These are phyloP conservation scores for Drosophila infuscata DNA, from an alignment of 2,888 invertebrate genomes.

Conservation along the genomic window DNA sequence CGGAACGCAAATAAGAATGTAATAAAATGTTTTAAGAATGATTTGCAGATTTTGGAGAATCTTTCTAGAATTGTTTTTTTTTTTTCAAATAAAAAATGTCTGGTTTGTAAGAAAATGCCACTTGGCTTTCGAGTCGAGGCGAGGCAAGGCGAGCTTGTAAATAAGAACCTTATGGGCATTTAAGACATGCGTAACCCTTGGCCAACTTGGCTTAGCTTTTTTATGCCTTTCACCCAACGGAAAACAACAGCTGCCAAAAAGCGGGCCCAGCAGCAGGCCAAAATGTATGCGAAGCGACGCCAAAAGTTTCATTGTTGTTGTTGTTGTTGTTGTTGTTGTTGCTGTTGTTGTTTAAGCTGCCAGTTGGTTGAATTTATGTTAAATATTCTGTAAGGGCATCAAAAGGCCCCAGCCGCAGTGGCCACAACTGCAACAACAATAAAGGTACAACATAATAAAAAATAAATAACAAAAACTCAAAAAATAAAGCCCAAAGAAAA, in stretches of 20 bases:
- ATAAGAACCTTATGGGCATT: conserved; percentile 25
- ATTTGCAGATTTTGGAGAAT: not conserved
- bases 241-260: conserved; percentile 39
- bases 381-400: conserved; percentile 60
- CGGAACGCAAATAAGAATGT: not conserved
- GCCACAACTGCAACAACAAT: conserved; percentile 40
- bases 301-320: conserved; percentile 35
- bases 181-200: conserved; percentile 49
- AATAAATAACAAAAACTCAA: conserved; percentile 8
- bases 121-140: not conserved
- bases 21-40: not conserved
- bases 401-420: conserved; percentile 47
- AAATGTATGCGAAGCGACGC: conserved; percentile 59
- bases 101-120: conserved; percentile 9
- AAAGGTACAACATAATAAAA: conserved; percentile 25
- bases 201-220: conserved; percentile 36
- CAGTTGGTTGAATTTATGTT: conserved; percentile 68
- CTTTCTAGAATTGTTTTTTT: conserved; percentile 15
- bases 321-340: conserved; percentile 32
- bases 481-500: conserved; percentile 35
- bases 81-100: not conserved
- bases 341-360: conserved; percentile 38
- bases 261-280: conserved; percentile 25
- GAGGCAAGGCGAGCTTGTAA: conserved; percentile 9
- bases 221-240: conserved; percentile 70